These are phyloP conservation scores for Drosophila paramelanica DNA, from an alignment of 2,888 invertebrate genomes.

Conservation along the genomic window DNA sequence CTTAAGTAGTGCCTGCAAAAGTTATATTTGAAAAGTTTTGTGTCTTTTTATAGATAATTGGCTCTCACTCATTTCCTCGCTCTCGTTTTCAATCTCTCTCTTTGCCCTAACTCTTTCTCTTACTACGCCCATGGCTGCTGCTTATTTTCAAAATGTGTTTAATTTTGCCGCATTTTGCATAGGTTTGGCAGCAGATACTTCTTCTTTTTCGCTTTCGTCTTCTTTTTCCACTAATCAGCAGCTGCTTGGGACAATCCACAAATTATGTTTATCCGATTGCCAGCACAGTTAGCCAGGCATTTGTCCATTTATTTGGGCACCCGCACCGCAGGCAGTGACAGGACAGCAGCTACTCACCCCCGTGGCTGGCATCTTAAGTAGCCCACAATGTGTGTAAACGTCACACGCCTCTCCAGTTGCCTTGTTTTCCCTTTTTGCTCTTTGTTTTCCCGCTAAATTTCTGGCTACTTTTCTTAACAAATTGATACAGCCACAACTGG, in stretches of 20 bases:
- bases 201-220: neutral
- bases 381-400: constrained; percentile 73
- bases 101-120: too few relatives aligned
- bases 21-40: too few relatives aligned
- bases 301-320: constrained; percentile 48
- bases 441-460: constrained; percentile 59
- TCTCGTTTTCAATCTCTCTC: too few relatives aligned
- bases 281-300: constrained; percentile 58
- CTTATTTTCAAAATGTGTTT: constrained; percentile 30
- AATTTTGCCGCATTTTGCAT: constrained; percentile 57
- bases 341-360: constrained; percentile 54
- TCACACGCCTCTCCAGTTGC: constrained; percentile 81
- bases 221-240: constrained; percentile 18
- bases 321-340: constrained; percentile 33
- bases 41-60: too few relatives aligned
- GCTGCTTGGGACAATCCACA: constrained; percentile 72
- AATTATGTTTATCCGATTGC: constrained; percentile 82
- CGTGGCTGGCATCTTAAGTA: constrained; percentile 56
- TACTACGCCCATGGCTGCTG: too few relatives aligned
- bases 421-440: constrained; percentile 33
- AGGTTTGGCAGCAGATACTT: constrained; percentile 8
- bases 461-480: constrained; percentile 62
- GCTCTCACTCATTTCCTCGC: too few relatives aligned
- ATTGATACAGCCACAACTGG: constrained; percentile 69
- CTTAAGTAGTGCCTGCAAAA: too few relatives aligned